phyloP scores from a whole-genome alignment of 1,140 invertebrate species.

The Acarapis woodi region DNA sequence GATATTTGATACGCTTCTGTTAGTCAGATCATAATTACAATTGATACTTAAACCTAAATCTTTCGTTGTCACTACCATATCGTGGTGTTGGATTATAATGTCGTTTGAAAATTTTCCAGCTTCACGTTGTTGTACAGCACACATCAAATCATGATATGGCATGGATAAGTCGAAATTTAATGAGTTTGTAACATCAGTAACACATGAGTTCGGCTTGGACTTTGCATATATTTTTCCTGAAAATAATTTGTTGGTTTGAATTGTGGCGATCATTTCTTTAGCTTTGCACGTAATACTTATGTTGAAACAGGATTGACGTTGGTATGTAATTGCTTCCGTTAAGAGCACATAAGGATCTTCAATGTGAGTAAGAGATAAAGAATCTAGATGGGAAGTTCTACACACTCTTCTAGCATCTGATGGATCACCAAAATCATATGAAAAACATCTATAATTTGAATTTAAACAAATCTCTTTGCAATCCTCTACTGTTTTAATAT shows the following conservation, averaged over 20 bases:
- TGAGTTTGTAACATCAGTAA: constrained; percentile 28
- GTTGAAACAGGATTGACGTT: constrained; percentile 76
- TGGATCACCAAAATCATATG: constrained; percentile 70
- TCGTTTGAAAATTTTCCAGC: constrained; percentile 42
- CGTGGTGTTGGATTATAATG: constrained; percentile 73
- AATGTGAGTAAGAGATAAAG: constrained; percentile 49
- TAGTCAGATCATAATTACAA: constrained; percentile 71
- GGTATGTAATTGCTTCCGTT: constrained; percentile 49
- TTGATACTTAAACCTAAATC: constrained; percentile 67
- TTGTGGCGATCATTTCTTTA: constrained; percentile 65
- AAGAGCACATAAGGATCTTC: constrained; percentile 64
- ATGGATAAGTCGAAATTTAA: constrained; percentile 15
- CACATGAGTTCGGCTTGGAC: constrained; percentile 64
- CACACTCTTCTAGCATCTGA: constrained; percentile 72
- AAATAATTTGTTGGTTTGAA: constrained; percentile 67
- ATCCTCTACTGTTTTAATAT: constrained; percentile 50
- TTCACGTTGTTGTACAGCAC: constrained; percentile 13
- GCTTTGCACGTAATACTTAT: constrained; percentile 28
- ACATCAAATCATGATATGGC: constrained; percentile 14
- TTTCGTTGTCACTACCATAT: constrained; percentile 72
- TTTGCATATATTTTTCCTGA: constrained; percentile 82
- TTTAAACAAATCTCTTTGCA: constrained; percentile 52
- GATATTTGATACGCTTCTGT: constrained; percentile 64
- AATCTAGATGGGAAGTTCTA: constrained; percentile 58
- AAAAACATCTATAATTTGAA: constrained; percentile 54